Evolutionary conservation across 92 coral and sea anemone genomes (phyloP), one percentile per base, ranked within the genome.

Genomic region (Phenganax subtilis): DNA sequence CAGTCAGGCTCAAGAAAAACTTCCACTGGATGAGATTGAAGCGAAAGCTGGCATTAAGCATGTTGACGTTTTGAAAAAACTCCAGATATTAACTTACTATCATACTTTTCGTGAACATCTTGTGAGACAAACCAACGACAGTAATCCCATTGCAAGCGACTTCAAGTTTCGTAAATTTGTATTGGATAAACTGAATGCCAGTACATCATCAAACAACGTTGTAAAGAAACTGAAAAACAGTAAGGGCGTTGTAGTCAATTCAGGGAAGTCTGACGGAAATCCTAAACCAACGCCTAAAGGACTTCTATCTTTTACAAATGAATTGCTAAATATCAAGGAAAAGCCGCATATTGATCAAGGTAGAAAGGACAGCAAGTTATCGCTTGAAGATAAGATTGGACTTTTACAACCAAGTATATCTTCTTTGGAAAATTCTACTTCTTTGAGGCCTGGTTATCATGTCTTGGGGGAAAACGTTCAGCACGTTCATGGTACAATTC

Each of bases 61-160:
- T 54, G 78, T 75, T n/a, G 90, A 89, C 27, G 84, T 91, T 54
- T 63, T 91, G 30, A 89, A 86, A 20, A 76, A 86, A 57, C 84
- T 91, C 44, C 94, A 96, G 80, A 89, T 80, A 51, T 81, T 90
- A 27, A 87, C 92, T 10, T 91, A 87, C 60, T 83, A 80, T 47
- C 97, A 96, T 53, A 96, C 96, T 6, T 96, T 89, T 77, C 89
- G 96, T 17, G 85, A 79, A 65, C 27, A 79, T 1, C 61, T 79
- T 53, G 14, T 64, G 6, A 63, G 51, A 15, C 74, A 79, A 5
- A 69, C 9, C 73, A 79, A 51, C 10, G 29, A 44, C 3, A 54
- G 20, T 1, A 28, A 44, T 12, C 3, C 62, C 54, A 37, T 7
- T 30, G 37, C 70, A 30, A 64, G 47, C 47, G 47, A 37, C 47